Base-by-base conservation (phyloP, 2,888 invertebrate genomes). In the Agrochola litura region DNA sequence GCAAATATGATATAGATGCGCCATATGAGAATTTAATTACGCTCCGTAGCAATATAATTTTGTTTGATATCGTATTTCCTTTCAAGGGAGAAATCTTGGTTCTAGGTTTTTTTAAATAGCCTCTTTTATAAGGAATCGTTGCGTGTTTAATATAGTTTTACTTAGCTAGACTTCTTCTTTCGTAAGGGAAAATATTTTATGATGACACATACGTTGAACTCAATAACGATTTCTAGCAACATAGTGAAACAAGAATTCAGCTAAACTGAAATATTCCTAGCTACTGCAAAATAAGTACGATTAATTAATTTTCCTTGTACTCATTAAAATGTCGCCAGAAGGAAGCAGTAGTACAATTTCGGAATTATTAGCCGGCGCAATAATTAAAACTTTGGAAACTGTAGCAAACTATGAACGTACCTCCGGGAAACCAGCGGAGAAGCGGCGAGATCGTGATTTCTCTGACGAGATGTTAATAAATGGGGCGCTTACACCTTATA, bases 381-480 rank as follows among this genome's bases (percentile, higher is more conserved):
- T 89, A 90, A 91, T 91, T 91, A 91, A 89, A 91, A 91, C 86
- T 90, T 90, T 73, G 76, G 65, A 25, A 82, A 86, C 75, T 83
- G 87, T 78, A 80, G 80, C 77, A 79, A 88, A 88, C 84, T 85
- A 86, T 76, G 77, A 77, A 69, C 74, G 76, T 78, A 67, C 74
- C 77, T 78, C 66, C 83, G 73, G 81, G 79, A 83, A 77, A 63
- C 68, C 66, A 85, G 84, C 78, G 80, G 87, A 81, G 90, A 86
- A 88, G 88, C 84, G 87, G 80, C 74, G 79, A 86, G 91, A 90
- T 91, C 94, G 93, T 94, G 95, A 94, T 94, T 93, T 92, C 92
- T 93, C 92, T 95, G 95, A 96, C 94, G 94, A 95, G 95, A 94
- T 94, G 95, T 94, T 95, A 96, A 96, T 95, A 96, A 95, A 96